These are phyloP conservation scores for Oryctolagus cuniculus DNA, from an alignment of 2,113 vertebrate genomes.

Conservation along the genomic window DNA sequence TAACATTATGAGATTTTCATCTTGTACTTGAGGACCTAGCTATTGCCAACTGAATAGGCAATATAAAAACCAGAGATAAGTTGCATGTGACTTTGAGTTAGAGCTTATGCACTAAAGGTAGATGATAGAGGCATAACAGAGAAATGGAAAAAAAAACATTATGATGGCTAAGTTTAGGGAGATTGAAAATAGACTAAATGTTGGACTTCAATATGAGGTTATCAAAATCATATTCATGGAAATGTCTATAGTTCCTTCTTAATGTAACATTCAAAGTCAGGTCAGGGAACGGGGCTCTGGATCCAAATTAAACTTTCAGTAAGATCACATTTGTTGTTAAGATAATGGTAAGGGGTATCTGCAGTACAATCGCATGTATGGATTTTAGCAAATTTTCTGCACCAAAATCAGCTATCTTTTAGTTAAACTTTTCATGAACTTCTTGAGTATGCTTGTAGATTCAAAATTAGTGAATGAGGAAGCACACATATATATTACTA, in stretches of 20 bases:
- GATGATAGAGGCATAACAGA: background rate
- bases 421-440: too few relatives aligned
- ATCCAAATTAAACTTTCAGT: background rate
- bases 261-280: background rate
- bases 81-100: background rate
- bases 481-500: background rate
- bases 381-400: too few relatives aligned
- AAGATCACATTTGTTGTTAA: background rate
- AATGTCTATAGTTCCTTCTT: background rate
- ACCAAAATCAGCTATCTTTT: too few relatives aligned
- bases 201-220: background rate
- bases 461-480: background rate
- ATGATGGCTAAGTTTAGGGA: background rate
- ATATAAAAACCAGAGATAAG: background rate
- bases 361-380: too few relatives aligned
- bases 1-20: background rate
- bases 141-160: background rate
- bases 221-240: background rate
- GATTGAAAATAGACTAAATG: background rate
- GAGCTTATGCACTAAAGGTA: background rate
- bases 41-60: background rate
- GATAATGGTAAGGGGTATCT: background rate
- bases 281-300: background rate
- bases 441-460: background rate
- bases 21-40: background rate